Evolutionary conservation across 1,140 invertebrate genomes (phyloP).

Genomic region (Heliconius himera): DNA sequence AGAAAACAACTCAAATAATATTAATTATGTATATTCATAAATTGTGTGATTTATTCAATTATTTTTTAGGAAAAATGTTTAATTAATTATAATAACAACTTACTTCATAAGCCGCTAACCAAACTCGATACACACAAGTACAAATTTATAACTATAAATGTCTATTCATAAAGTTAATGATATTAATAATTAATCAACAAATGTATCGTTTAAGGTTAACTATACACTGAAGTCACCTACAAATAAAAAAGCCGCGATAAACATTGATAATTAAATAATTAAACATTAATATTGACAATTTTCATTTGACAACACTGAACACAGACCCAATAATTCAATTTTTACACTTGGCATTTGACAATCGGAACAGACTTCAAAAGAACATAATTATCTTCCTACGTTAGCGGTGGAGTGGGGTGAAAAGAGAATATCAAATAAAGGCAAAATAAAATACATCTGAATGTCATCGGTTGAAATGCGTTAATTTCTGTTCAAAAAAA

Average conservation of each 20-base stretch:
- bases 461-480: too few relatives aligned
- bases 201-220: constrained; percentile 24
- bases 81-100: constrained; percentile 16
- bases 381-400: background rate
- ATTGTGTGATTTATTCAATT: background rate
- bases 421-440: too few relatives aligned
- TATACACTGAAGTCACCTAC: constrained; percentile 15
- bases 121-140: constrained; percentile 10
- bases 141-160: background rate
- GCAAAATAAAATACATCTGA: too few relatives aligned
- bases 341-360: constrained; percentile 7
- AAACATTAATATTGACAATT: constrained; percentile 24
- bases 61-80: background rate
- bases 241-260: constrained; percentile 24
- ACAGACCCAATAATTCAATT: background rate
- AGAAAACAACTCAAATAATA: background rate
- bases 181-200: constrained; percentile 14
- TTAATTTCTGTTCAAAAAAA: too few relatives aligned
- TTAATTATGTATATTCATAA: background rate
- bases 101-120: constrained; percentile 31
- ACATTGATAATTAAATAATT: background rate
- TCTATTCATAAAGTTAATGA: background rate
- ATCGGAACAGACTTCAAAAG: background rate
- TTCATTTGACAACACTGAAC: background rate
- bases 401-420: background rate